Evolutionary conservation across 2,113 vertebrate species (phyloP).

Genomic region (Miniopterus natalensis): DNA sequence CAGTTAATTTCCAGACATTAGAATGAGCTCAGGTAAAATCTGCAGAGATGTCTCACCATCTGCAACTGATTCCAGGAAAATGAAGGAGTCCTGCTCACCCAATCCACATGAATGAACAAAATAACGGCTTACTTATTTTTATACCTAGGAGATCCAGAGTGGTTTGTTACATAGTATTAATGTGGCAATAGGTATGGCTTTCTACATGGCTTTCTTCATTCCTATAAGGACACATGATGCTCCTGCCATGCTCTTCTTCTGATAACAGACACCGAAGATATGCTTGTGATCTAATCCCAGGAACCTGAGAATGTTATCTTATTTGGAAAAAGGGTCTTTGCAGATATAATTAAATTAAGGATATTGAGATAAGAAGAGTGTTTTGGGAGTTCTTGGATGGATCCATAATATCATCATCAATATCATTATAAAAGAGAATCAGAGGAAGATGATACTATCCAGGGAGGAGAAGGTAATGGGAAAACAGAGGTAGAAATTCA

Average conservation of each 20-base stretch:
- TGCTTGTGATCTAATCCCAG: background rate
- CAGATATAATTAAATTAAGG: background rate
- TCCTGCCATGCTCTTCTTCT: background rate
- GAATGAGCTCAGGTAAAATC: background rate
- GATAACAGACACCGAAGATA: background rate
- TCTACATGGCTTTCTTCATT: background rate
- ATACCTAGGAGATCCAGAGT: too few species aligned
- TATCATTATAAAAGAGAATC: background rate
- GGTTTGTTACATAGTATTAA: background rate
- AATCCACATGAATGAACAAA: background rate
- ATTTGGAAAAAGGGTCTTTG: background rate
- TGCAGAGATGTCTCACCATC: background rate
- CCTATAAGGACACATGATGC: background rate
- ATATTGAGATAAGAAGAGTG: background rate
- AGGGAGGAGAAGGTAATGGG: background rate
- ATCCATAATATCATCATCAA: background rate
- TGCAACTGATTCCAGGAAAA: background rate
- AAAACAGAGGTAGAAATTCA: background rate
- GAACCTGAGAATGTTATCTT: background rate
- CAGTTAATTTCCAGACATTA: background rate
- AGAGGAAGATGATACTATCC: background rate
- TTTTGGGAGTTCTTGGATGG: background rate
- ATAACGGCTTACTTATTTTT: background rate
- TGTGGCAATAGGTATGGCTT: background rate
- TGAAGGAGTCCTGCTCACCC: background rate